phyloP scores from a whole-genome alignment of 2,113 vertebrate species.

The Varanus salvator region DNA sequence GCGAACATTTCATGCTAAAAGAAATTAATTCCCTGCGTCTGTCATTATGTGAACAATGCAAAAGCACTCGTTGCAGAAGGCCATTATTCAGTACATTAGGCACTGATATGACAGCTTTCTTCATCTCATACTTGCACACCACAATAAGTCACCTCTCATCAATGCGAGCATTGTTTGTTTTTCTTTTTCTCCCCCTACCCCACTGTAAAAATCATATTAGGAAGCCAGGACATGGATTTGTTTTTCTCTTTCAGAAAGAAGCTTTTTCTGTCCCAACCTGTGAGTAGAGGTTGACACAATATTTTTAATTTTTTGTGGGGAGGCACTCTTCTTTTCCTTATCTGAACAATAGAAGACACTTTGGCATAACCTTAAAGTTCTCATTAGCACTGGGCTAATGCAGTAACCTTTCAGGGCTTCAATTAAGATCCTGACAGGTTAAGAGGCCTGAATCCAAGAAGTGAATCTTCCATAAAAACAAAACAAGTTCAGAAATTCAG shows the following conservation, averaged over 20 bases:
- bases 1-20: conserved; percentile 67
- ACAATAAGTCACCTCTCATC: conserved; percentile 52
- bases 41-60: conserved; percentile 72
- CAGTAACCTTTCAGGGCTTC: not conserved
- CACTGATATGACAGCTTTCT: conserved; percentile 50
- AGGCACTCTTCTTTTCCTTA: not conserved
- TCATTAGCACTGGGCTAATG: not conserved
- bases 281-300: not conserved
- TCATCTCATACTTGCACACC: conserved; percentile 55
- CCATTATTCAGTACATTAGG: conserved; percentile 69
- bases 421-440: not conserved
- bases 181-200: not conserved
- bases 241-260: not conserved
- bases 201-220: not conserved
- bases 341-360: not conserved
- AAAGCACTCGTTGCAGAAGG: conserved; percentile 58
- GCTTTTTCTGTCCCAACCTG: not conserved
- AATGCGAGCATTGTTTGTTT: conserved; percentile 33
- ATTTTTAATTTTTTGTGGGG: not conserved
- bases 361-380: not conserved
- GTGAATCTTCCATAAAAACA: not conserved
- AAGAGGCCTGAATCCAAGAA: not conserved
- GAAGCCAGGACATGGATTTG: not conserved
- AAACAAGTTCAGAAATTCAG: not conserved
- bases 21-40: conserved; percentile 75